These are phyloP conservation scores for Cephalopachus bancanus DNA, from an alignment of 2,797 vertebrate species.

Conservation along the genomic window DNA sequence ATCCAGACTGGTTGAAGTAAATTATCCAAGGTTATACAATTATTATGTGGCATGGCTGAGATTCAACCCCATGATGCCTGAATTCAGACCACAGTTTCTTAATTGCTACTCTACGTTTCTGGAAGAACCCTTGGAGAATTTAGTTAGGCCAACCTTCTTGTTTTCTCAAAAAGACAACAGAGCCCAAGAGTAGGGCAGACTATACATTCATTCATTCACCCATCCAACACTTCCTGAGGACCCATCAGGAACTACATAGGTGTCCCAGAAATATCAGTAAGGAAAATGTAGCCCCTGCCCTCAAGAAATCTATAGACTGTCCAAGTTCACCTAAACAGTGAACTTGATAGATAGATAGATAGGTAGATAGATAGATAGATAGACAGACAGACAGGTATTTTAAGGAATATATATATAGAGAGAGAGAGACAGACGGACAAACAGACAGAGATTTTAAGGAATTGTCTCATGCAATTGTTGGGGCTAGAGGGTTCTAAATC, in stretches of 20 bases:
- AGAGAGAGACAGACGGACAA: no score
- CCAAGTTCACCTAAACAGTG: neutral
- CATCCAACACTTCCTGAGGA: neutral
- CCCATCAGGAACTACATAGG: neutral
- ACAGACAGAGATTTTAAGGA: slow-evolving; percentile 15
- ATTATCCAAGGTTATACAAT: slow-evolving; percentile 38
- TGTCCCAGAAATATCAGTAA: neutral
- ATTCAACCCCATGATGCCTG: neutral
- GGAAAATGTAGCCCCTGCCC: neutral
- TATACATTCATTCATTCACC: neutral
- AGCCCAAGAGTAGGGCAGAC: neutral
- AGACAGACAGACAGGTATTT: no score
- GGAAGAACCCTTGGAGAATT: neutral
- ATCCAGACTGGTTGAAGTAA: neutral
- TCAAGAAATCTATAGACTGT: neutral
- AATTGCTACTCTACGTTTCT: neutral
- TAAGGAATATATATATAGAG: no score
- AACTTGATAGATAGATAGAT: no score
- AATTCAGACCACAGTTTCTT: neutral
- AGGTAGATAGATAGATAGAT: no score
- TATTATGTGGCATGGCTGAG: neutral
- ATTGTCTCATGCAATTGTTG: neutral
- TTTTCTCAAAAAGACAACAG: slow-evolving; percentile 25
- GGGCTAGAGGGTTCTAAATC: neutral
- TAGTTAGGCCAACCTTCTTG: neutral